These are phyloP conservation scores for Lochmaea crataegi DNA, from an alignment of 2,888 invertebrate genomes.

Conservation along the genomic window DNA sequence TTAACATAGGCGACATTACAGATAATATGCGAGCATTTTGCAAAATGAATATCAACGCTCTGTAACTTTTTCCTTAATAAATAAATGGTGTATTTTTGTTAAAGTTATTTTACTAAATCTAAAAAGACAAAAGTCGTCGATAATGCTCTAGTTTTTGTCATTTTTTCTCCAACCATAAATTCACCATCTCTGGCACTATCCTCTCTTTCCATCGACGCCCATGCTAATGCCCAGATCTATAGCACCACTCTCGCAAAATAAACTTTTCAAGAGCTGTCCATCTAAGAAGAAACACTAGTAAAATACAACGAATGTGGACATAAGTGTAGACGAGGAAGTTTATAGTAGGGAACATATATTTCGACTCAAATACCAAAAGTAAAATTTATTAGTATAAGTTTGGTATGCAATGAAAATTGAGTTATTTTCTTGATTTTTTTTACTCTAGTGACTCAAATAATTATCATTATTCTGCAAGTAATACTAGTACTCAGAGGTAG, in stretches of 20 bases:
- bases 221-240: slow-evolving; percentile 37
- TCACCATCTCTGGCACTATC: slow-evolving; percentile 24
- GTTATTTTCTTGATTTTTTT: too few relatives aligned
- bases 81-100: background rate
- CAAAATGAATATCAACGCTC: background rate
- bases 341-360: background rate
- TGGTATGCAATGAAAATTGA: too few relatives aligned
- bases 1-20: background rate
- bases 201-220: slow-evolving; percentile 32
- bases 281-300: slow-evolving; percentile 31
- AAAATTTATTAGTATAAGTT: background rate
- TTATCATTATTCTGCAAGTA: too few relatives aligned
- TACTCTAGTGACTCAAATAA: too few relatives aligned
- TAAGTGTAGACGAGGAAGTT: slow-evolving; percentile 9
- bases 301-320: slow-evolving; percentile 31
- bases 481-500: too few relatives aligned
- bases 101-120: slow-evolving; percentile 12
- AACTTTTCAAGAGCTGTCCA: slow-evolving; percentile 39
- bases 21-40: background rate
- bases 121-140: slow-evolving; percentile 15
- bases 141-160: slow-evolving; percentile 26
- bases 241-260: slow-evolving; percentile 34
- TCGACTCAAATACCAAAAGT: background rate
- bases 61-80: background rate
- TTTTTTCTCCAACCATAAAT: slow-evolving; percentile 33